Base-by-base conservation (phyloP, 2,888 invertebrate genomes). In the Oxycera nigricornis region DNA sequence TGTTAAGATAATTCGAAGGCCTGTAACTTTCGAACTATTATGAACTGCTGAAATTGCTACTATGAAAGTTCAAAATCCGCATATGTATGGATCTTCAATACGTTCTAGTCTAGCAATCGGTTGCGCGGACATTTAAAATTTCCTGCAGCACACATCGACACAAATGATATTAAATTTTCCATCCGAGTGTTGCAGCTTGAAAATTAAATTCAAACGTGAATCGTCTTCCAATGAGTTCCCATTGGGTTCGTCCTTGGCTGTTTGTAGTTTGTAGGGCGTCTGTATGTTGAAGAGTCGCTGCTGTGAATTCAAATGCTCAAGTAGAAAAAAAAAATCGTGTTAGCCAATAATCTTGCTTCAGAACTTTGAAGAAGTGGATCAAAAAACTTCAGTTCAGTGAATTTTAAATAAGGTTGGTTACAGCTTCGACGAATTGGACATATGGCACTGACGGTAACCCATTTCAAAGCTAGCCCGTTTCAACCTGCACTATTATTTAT, bases 121-220 rank as follows among this genome's bases (percentile, higher is more conserved):
- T 24, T 41, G 65, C 22, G 24, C 24, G 65, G 65, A 70, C 70
- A 70, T 70, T 70, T 70, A 20, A 35, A 70, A 70, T 70, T 52
- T 70, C 70, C 55, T 52, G 55, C 70, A 68, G 50, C 30, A 30
- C 11, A 50, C 46, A 41, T 22, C 22, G 41, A 62, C 46, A 30
- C 68, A 70, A 70, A 70, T 52, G 52, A 55, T 70, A 52, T 70
- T 70, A 70, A 20, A 55, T 70, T 70, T 52, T 35, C 31, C 70
- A 55, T 70, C 52, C 55, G 52, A 70, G 55, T 70, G 70, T 70
- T 70, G 55, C 55, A 52, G 70, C 35, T 20, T 52, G 70, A 70
- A 70, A 70, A 70, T 70, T 70, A 52, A 70, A 52, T 70, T 70
- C 52, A 55, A 70, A 52, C 70, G 70, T 22, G 70, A 70, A 55